These are phyloP conservation scores for Sylvilagus floridanus DNA, from an alignment of 2,797 vertebrate species.

Conservation along the genomic window DNA sequence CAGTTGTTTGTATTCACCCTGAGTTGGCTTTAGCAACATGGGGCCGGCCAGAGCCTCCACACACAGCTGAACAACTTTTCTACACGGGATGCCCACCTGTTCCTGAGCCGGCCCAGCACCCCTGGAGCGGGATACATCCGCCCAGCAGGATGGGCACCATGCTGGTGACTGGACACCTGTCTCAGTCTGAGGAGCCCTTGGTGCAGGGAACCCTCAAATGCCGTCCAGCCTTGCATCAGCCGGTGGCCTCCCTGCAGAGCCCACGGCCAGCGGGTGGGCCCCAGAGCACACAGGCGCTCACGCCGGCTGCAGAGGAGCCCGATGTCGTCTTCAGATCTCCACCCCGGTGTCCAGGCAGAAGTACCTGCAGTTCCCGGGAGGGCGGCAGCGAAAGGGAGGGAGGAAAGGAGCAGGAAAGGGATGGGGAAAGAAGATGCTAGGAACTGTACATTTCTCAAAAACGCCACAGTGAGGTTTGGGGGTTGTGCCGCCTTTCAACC, in stretches of 20 bases:
- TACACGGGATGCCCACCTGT: background rate
- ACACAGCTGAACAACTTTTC: background rate
- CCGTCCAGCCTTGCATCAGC: background rate
- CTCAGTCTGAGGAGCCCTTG: background rate
- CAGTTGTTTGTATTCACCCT: background rate
- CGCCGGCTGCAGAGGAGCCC: conserved; percentile 85
- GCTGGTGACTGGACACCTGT: background rate
- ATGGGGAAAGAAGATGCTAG: background rate
- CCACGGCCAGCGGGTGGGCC: too few relatives aligned
- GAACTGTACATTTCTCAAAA: background rate
- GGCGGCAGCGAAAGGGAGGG: background rate
- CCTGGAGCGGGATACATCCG: background rate
- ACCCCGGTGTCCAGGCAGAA: conserved; percentile 92
- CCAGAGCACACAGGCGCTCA: conserved; percentile 61
- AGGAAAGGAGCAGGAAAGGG: background rate
- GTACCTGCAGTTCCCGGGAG: conserved; percentile 92
- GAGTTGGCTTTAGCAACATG: background rate
- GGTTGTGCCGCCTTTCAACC: background rate
- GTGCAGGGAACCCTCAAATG: background rate
- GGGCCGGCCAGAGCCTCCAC: background rate
- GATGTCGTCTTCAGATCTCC: conserved; percentile 87
- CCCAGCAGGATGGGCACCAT: background rate
- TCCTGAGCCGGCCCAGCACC: background rate
- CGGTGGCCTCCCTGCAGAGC: background rate
- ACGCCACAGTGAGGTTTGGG: background rate